These are phyloP conservation scores for Sclerurus mexicanus DNA, from an alignment of 2,113 vertebrate genomes.

Conservation along the genomic window DNA sequence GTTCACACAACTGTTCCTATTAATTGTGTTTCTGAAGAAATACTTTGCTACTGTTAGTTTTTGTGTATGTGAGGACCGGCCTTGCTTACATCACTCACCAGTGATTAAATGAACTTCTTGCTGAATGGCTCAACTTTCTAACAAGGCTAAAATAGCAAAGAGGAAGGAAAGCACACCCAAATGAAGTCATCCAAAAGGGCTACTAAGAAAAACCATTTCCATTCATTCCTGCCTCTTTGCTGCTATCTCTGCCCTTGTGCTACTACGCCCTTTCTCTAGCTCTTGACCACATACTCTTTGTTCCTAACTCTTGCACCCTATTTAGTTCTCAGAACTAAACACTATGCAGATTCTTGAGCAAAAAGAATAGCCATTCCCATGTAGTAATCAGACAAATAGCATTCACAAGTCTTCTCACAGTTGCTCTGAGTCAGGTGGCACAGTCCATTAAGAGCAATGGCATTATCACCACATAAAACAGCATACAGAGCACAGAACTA, in stretches of 20 bases:
- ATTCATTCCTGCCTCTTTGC: accelerated
- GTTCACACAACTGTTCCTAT: background rate
- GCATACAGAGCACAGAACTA: background rate
- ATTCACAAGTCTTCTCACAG: background rate
- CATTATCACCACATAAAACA: background rate
- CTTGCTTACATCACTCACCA: background rate
- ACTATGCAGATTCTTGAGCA: background rate
- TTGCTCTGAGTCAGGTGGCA: background rate
- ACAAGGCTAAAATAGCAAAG: background rate
- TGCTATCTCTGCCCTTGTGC: background rate
- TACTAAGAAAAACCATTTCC: background rate
- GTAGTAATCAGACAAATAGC: background rate
- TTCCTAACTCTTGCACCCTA: background rate
- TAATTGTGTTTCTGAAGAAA: background rate
- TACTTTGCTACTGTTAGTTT: background rate
- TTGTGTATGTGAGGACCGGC: background rate
- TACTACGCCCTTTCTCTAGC: background rate
- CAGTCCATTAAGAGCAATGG: background rate
- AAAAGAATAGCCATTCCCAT: background rate
- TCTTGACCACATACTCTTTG: background rate
- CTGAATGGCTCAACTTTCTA: background rate
- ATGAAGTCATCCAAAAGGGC: background rate
- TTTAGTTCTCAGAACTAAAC: background rate
- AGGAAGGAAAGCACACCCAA: background rate
- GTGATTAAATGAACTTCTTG: background rate